Conservation (phyloP, 2,113 vertebrate genomes). For the Eubucco bourcierii region DNA sequence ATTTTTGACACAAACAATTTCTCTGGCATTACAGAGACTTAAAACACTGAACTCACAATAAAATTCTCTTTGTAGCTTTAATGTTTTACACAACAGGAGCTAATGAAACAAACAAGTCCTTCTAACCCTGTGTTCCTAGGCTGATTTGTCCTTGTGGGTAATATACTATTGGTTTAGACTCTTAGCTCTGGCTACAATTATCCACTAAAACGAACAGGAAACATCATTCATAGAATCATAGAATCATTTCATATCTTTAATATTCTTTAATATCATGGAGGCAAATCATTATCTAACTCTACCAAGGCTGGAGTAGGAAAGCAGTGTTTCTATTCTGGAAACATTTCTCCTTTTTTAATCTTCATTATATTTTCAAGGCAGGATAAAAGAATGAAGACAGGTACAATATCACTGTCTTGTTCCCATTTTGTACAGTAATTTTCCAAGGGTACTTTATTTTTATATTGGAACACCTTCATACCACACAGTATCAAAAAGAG, state of each 20-base stretch:
- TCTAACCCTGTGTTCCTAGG: background rate
- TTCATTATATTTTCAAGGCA: background rate
- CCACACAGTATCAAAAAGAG: background rate
- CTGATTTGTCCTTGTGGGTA: background rate
- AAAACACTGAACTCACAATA: background rate
- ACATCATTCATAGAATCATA: background rate
- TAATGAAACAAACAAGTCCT: background rate
- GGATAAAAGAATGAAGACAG: background rate
- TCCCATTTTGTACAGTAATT: background rate
- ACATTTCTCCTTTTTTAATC: background rate
- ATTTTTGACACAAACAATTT: background rate
- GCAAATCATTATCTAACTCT: no score
- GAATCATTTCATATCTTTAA: no score
- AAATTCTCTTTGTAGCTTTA: background rate
- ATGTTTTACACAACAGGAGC: background rate
- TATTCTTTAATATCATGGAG: no score
- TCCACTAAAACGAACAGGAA: background rate
- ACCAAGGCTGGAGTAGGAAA: no score
- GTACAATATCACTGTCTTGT: background rate
- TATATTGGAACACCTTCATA: background rate
- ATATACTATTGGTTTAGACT: background rate
- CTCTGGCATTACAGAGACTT: background rate
- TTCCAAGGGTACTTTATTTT: background rate
- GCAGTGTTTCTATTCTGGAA: background rate
- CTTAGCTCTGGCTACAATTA: background rate